Base-by-base conservation (phyloP, 2,797 vertebrate species). In the Lindbergichthys nudifrons region DNA sequence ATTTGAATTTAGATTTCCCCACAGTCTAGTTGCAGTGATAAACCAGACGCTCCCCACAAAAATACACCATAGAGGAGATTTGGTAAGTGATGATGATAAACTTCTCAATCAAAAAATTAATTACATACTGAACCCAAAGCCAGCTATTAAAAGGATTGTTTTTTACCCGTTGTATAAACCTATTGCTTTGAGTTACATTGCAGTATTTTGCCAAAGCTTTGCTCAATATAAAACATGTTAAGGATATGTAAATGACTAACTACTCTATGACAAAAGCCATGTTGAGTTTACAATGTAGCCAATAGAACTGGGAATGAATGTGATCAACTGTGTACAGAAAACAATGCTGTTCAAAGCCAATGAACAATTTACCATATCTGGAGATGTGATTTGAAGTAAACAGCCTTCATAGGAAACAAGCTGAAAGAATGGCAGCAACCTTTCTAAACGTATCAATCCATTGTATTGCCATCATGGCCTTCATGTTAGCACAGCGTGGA, bases 371-470 rank as follows among this genome's bases (percentile, higher is more conserved):
- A 21, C 3, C 19, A 19, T 64, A 50, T 23, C 45, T 21, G 52
- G 26, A 53, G 15, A 54, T 6, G 4, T 13, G 15, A 26, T 63
- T 65, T 53, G 14, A 65, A 45, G 39, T 42, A 36, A 45, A 47
- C 9, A 64, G 32, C 32, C 32, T 36, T 9, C 52, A 65, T 1
- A 32, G 63, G 18, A 65, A 77, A 56, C 5, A 23, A 53, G 15
- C 13, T 18, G 39, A 65, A 68, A 30, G 13, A 75, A 65, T 3
- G 2, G 21, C 47, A 70, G 43, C 41, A 73, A 46, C 46, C 13
- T 36, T 68, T 70, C 21, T 52, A 62, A 58, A 58, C 11, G 19
- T 19, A 77, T 63, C 51, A 70, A 23, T 62, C 46, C 50, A 53
- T 66, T 45, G 50, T 16, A 10, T 21, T 18, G 30, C 56, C 63